Evolutionary conservation across 2,113 vertebrate genomes (phyloP), one percentile per base, ranked within the genome.

Genomic region (Sigmodon hispidus): DNA sequence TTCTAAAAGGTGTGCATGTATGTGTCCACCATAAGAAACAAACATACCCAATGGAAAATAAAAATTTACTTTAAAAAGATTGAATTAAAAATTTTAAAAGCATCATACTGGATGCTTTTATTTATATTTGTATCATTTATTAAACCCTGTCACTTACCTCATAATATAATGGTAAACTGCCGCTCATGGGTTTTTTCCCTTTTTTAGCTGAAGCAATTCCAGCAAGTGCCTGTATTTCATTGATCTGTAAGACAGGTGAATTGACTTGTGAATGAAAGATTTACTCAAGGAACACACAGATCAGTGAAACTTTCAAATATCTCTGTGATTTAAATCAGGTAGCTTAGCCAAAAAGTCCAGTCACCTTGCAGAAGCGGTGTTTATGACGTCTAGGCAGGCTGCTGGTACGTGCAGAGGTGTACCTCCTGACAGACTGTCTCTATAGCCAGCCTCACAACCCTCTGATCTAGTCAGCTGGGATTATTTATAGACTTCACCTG

Each of bases 111-210:
- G 36, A 80, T 11, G 7, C 48, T 83, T 34, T 93, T 7, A 7
- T 93, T 89, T 93, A n/a, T n/a, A n/a, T n/a, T n/a, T n/a, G n/a
- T n/a, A n/a, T n/a, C n/a, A n/a, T n/a, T n/a, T n/a, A n/a, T n/a
- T 31, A 50, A 17, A 7, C 15, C 0, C 11, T 80, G 84, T 85
- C 59, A 98, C 98, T 31, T 98, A 99, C 99, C 99, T 99, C 99
- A 94, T 97, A 97, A 97, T 98, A 99, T 90, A 98, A 12, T 7
- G 99, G 99, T 9, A 45, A 5, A 45, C 70, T 61, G 98, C 97
- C 0, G 26, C 1, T 69, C 11, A 2, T 0, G 50, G 76, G 0
- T 22, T 98, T 99, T 97, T 98, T 99, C 22, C 79, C 94, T 96
- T 99, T 99, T 63, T 96, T 97, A 96, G 98, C 97, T n/a, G 98